A percentile compares a stretch with the other conserved stretches of the same genome.
phyloP scores from a whole-genome alignment of 2,797 vertebrate genomes.

The Pseudotriccus pelzelni region DNA sequence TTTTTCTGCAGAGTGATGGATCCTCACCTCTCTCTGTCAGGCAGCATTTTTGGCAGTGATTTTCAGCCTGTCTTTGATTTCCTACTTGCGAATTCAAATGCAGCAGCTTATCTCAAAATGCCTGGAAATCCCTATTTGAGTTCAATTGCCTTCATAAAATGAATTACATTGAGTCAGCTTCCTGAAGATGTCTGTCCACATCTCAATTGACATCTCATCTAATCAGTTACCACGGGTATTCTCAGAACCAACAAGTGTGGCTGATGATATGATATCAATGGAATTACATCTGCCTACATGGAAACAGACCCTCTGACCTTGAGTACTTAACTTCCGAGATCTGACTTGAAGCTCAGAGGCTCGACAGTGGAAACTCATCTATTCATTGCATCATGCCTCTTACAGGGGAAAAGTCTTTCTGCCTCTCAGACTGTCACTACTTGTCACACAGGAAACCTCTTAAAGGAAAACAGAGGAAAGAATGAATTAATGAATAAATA shows the following conservation, averaged over 20 bases:
- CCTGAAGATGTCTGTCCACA: neutral
- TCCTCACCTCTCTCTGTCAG: neutral
- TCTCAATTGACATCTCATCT: neutral
- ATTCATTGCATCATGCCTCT: neutral
- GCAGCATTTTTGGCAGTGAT: neutral
- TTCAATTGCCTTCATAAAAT: neutral
- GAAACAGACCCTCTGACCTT: neutral
- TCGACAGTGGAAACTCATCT: neutral
- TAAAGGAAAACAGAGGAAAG: neutral
- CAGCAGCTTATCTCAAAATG: neutral
- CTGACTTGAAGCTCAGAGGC: neutral
- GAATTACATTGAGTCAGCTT: neutral
- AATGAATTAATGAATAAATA: neutral
- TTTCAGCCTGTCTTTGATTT: neutral
- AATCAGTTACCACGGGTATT: neutral
- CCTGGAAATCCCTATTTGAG: neutral
- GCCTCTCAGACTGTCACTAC: neutral
- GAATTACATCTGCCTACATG: neutral
- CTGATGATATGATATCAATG: neutral
- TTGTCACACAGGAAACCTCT: neutral
- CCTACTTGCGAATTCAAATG: neutral
- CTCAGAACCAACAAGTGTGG: neutral
- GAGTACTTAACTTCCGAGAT: neutral
- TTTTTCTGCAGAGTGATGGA: fast-evolving
- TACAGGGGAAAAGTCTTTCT: neutral